Base-by-base conservation (phyloP, 2,797 vertebrate genomes). In the Catostomus latipinnis region DNA sequence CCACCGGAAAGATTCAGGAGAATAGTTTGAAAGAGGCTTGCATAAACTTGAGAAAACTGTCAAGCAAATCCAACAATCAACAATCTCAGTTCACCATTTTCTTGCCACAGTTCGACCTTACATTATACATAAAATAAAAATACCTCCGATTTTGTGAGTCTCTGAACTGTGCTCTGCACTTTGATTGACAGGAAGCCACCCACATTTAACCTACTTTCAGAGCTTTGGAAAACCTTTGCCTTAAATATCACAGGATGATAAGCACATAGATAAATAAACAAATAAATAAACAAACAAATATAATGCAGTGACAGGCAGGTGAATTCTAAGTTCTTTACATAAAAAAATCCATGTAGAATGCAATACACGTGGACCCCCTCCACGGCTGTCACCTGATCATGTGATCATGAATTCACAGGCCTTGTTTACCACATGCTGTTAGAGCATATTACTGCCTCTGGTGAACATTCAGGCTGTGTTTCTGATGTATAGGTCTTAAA, bases 351-450 rank as follows among this genome's bases (percentile, higher is more conserved):
- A 16, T 3, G 54, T 10, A 14, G 7, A 49, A 18, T 18, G 58
- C 22, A 7, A 46, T 7, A 56, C 16, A 14, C 4, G 60, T 34
- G 34, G 34, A 3, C 34, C 16, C 22, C 16, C 68, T 75, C 53
- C 10, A 9, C 18, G 11, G 63, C 22, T 61, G 58, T 16, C 50
- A 48, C 48, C 8, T 52, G 71, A 48, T 74, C 14, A 60, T 3
- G 56, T 67, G 79, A 49, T 65, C 54, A 58, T 50, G 45, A 52
- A 1, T 16, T 61, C 34, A 45, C 14, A 72, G 52, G 67, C 56
- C 65, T 74, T 67, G 57, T 78, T 74, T 86, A 72, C 65, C 70
- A 52, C 80, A 74, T 52, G 80, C 70, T 82, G 69, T 52, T 67
- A 54, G 46, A 71, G 22, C 60, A 52, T 61, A 66, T 61, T 52